Evolutionary conservation across 2,888 invertebrate species (phyloP), one percentile per base, ranked within the genome.

Genomic region (Leptinotarsa tumamoca): DNA sequence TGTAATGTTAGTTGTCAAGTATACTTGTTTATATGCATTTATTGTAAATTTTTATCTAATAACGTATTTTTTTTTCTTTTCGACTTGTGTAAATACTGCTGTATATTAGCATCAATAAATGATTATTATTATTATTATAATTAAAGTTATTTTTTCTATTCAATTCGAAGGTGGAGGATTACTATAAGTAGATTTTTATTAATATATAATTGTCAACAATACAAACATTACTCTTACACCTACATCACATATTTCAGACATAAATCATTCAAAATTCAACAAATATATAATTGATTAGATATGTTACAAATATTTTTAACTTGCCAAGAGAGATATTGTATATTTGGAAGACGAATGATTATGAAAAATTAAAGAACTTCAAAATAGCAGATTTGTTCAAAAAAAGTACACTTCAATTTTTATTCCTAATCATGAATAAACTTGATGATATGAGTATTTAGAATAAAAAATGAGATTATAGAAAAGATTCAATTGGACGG

Each of bases 241-340:
- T 75, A 75, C 63, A 75, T 75, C 75, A 75, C 75, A 75, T 68
- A 72, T 72, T 56, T 74, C 74, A 74, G 74, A 74, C 70, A 70
- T 72, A 67, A 70, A 70, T 70, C 50, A 67, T 71, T 67, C 68
- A 67, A 74, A 74, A 71, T 74, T 56, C 69, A 71, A 74, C 67
- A 54, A 56, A 27, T 67, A 54, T 54, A 69, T 69, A 69, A 72
- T 67, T 21, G 50, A 54, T 56, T 56, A 43, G 17, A 63, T 70
- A 63, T 50, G 66, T 70, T 52, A 66, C 69, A 67, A 68, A 67
- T 66, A 63, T 51, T 52, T 74, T 69, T 15, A 70, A 56, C 50
- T 23, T 18, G 33, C 54, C 17, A 66, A 52, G 56, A 63, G 27
- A 67, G 52, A 71, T 52, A 10, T 49, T 21, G 52, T 70, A 23